Conservation (phyloP, 2,113 vertebrate genomes). For the Cebus imitator region DNA sequence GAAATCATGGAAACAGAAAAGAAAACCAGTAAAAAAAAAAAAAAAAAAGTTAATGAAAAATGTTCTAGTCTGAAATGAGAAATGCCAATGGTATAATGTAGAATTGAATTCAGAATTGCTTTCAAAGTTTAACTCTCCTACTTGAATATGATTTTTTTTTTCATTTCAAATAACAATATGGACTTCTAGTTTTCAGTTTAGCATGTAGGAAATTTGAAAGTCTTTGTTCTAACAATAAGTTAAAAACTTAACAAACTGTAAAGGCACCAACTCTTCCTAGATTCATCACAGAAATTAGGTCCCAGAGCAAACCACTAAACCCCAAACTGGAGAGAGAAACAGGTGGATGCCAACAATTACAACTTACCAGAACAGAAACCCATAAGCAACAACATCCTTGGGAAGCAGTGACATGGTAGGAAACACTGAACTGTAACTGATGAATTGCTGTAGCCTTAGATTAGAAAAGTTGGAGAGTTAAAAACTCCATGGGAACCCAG, state of each 20-base stretch:
- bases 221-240: neutral
- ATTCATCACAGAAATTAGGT: neutral
- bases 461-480: neutral
- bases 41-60: too few species aligned
- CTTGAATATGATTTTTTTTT: neutral
- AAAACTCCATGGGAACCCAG: neutral
- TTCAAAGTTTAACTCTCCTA: neutral
- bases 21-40: neutral
- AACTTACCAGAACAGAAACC: neutral
- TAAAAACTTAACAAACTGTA: neutral
- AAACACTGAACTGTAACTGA: neutral
- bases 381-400: neutral
- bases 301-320: neutral
- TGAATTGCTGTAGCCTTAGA: neutral
- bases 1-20: neutral
- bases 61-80: neutral
- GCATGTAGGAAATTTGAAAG: neutral
- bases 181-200: neutral
- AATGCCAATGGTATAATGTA: neutral
- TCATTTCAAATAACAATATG: neutral
- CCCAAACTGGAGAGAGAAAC: neutral
- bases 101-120: neutral
- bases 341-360: neutral
- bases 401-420: neutral
- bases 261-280: neutral